Base-by-base conservation (phyloP, 2,888 invertebrate species). In the Agonopterix heracliana region DNA sequence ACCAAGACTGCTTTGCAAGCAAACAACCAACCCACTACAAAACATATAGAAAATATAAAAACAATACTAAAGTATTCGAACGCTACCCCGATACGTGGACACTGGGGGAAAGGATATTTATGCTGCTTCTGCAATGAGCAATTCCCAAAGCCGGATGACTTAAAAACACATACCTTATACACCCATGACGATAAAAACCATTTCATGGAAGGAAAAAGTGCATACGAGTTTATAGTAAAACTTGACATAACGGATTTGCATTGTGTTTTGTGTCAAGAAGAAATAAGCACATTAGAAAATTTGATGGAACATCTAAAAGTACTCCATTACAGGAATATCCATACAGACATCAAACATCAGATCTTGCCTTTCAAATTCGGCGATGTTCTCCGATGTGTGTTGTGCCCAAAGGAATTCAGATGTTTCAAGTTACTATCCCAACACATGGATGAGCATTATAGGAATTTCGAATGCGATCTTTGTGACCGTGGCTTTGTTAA, bases 371-470 rank as follows among this genome's bases (percentile, higher is more conserved):
- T 61, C 38, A 60, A 58, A 46, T 60, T 63, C 17, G 62, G 65
- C 9, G 52, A 49, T 1, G 54, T 51, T 1, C 48, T 70, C 3
- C 50, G 53, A 4, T 73, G 74, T 12, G 66, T 61, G 8, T 56
- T 64, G 3, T 75, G 75, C 45, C 41, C 51, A 3, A 60, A 61
- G 9, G 52, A 60, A 1, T 71, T 63, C 46, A 60, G 63, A 49
- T 67, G 61, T 12, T 72, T 72, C 50, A 71, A 74, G 52, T 64
- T 68, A 13, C 55, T 84, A 3, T 59, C 75, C 2, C 76, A 80
- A n/a, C 84, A 84, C 40, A 83, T 84, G 82, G 77, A 81, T 36
- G 56, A 64, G 0, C 85, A 85, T 49, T 81, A 74, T 45, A 68
- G 75, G 45, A 84, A 84, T 54, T 81, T 69, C 38, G 57, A 76